phyloP scores from a whole-genome alignment of 2,888 invertebrate species.

The Schizaphis graminum region DNA sequence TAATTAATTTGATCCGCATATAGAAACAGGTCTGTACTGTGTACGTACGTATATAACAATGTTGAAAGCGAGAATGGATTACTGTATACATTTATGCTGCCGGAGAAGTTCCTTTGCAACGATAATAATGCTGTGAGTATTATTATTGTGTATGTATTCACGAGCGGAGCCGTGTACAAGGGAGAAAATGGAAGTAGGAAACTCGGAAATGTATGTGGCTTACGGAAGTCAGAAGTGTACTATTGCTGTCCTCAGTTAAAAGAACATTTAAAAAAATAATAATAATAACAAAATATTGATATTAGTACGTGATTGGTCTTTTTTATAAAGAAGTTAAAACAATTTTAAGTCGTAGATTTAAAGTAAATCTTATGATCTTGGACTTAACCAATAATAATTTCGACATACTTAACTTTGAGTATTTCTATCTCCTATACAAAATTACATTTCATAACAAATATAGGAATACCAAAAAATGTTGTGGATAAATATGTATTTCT shows the following conservation, averaged over 20 bases:
- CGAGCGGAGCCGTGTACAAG: neutral
- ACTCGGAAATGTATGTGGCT: neutral
- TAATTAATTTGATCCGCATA: slow-evolving; percentile 51
- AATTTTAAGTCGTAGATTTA: neutral
- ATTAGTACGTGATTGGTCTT: neutral
- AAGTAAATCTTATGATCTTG: neutral
- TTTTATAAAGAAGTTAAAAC: neutral
- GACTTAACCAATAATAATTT: neutral
- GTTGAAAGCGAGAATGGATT: slow-evolving; percentile 6
- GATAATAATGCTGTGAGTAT: neutral
- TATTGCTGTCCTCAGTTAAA: neutral
- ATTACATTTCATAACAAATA: neutral
- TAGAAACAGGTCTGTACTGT: neutral
- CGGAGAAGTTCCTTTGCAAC: neutral
- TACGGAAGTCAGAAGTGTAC: neutral
- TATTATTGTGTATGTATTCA: neutral
- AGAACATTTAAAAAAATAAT: neutral
- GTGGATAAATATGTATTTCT: neutral
- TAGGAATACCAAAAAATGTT: neutral
- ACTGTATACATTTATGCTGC: neutral
- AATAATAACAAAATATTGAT: neutral
- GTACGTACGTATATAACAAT: neutral
- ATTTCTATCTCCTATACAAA: neutral
- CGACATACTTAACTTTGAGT: neutral
- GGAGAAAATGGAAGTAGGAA: slow-evolving; percentile 4